Percentiles rank a stretch among this genome's conserved stretches.
Evolutionary conservation across 2,113 vertebrate genomes (phyloP).

Genomic region (Phyllopteryx taeniolatus): DNA sequence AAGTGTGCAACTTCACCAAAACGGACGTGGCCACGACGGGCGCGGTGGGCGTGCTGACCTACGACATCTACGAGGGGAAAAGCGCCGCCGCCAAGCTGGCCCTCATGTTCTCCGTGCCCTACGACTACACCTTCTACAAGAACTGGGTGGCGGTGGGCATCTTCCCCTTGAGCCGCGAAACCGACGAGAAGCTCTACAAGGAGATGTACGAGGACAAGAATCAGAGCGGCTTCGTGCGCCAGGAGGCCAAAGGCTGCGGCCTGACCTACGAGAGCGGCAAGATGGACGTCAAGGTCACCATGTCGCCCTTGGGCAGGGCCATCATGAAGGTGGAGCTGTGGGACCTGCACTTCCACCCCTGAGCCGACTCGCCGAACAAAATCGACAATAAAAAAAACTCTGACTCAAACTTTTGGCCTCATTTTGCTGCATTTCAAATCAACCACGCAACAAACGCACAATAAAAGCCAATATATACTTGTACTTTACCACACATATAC

Average conservation of each 20-base stretch:
- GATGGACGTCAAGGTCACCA: conserved; percentile 60
- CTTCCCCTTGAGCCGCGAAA: conserved; percentile 20
- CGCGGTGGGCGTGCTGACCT: conserved; percentile 68
- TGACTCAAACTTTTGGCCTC: too few relatives aligned
- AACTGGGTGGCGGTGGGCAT: conserved; percentile 60
- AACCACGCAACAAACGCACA: too few relatives aligned
- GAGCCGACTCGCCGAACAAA: neutral
- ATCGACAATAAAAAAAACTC: too few relatives aligned
- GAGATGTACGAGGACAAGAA: conserved; percentile 66
- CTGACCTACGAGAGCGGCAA: conserved; percentile 21
- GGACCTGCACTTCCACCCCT: conserved; percentile 54
- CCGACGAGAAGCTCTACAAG: conserved; percentile 55
- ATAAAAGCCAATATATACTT: too few relatives aligned
- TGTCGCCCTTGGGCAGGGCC: conserved; percentile 60
- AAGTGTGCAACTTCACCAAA: conserved; percentile 67
- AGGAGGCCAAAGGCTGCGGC: conserved; percentile 33
- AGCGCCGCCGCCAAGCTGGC: conserved; percentile 4
- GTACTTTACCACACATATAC: too few relatives aligned
- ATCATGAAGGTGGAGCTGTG: conserved; percentile 71
- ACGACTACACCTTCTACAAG: conserved; percentile 55
- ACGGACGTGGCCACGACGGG: conserved; percentile 17
- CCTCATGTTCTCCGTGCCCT: conserved; percentile 70
- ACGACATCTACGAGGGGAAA: conserved; percentile 39
- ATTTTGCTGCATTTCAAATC: too few relatives aligned
- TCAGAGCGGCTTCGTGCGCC: conserved; percentile 37